Base-by-base conservation (phyloP, 2,888 invertebrate genomes). In the Busseola fusca region DNA sequence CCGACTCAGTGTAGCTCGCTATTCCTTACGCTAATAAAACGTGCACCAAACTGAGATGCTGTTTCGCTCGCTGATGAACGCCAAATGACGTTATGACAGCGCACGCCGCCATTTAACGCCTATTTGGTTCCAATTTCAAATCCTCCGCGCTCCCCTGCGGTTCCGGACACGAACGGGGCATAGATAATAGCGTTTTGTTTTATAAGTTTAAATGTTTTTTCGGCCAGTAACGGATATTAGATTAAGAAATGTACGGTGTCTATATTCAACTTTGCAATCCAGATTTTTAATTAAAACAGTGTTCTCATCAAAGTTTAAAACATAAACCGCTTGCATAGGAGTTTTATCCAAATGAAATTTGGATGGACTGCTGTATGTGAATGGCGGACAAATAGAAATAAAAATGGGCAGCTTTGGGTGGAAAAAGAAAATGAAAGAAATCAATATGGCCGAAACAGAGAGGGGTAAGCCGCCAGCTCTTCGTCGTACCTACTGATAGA, bases 61-160 rank as follows among this genome's bases (percentile, higher is more conserved):
- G 94, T 95, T 94, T 93, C 93, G 94, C 91, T 90, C 91, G 91
- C 93, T 95, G 95, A 95, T 95, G 95, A 95, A 94, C 94, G 94
- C 91, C 93, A 95, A 95, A 95, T 94, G 94, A 94, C 90, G 95
- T 95, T 95, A 95, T 95, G 93, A 94, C 94, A 94, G 93, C 93
- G 94, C 93, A 93, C 94, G 96, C 95, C 96, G 96, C 96, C 96
- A 96, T 96, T 96, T 96, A 96, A 96, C 96, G 96, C 96, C 96
- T 96, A 96, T 96, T 96, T 96, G 96, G 94, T 94, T 96, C 95
- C 96, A 96, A 95, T 95, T 94, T 95, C 96, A 96, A 96, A 96
- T 95, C 93, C 94, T 90, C 89, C 93, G 95, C 95, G 93, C 93
- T 93, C 94, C 95, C 91, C 93, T 91, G 91, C 90, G 91, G 91